phyloP scores from a whole-genome alignment of 2,888 invertebrate species.

The Cinara cedri region DNA sequence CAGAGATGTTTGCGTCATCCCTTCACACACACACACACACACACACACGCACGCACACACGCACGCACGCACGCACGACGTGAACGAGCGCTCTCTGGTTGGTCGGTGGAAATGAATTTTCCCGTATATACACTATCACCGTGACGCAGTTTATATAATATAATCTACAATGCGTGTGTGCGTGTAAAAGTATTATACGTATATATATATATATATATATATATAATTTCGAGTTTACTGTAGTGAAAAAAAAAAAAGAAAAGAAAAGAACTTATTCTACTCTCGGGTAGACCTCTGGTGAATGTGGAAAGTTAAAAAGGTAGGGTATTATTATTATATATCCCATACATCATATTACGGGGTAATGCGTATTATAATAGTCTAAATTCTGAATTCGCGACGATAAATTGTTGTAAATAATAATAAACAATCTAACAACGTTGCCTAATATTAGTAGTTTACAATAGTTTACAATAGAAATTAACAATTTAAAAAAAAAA shows the following conservation, averaged over 20 bases:
- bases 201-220: not conserved
- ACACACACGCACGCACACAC: conserved; percentile 49
- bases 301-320: no score
- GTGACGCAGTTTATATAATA: not conserved
- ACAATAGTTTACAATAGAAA: no score
- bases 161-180: not conserved
- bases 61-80: conserved; percentile 54
- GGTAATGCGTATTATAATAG: no score
- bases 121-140: not conserved
- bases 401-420: no score
- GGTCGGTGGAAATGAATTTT: conserved; percentile 47
- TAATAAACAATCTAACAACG: no score
- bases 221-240: not conserved
- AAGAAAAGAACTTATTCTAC: not conserved
- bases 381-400: no score
- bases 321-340: no score
- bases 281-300: no score
- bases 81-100: conserved; percentile 24
- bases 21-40: conserved; percentile 56
- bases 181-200: no score
- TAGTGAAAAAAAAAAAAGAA: conserved; percentile 9
- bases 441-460: no score
- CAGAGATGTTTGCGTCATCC: conserved; percentile 58
- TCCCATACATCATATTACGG: no score
- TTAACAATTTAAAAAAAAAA: no score